Evolutionary conservation across 2,797 vertebrate species (phyloP).

Genomic region (Thamnophis elegans): DNA sequence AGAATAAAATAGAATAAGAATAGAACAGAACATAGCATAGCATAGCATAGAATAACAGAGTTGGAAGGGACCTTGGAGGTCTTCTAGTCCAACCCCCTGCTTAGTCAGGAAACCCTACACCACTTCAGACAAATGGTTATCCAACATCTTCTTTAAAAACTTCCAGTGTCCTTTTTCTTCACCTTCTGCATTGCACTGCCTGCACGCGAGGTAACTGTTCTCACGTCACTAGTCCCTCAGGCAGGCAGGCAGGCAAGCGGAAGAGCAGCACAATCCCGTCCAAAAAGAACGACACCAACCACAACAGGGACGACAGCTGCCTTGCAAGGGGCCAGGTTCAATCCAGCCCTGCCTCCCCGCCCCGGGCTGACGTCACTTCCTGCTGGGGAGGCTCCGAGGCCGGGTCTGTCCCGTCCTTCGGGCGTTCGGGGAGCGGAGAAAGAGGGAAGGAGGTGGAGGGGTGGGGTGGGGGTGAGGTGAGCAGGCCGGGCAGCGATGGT

Average conservation of each 20-base stretch:
- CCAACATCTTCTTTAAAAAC: no score
- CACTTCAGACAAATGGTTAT: no score
- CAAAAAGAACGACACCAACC: neutral
- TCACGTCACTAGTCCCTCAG: neutral
- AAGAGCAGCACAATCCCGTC: neutral
- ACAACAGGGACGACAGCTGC: fast-evolving
- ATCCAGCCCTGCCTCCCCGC: neutral
- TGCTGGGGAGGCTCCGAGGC: neutral
- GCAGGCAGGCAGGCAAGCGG: neutral
- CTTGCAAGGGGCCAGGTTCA: neutral
- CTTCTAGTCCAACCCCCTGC: no score
- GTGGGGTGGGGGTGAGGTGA: fast-evolving
- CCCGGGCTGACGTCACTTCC: neutral
- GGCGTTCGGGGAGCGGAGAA: neutral
- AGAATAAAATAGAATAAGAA: no score
- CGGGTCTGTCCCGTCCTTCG: neutral
- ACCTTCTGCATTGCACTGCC: neutral
- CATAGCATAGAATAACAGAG: no score
- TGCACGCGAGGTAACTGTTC: neutral
- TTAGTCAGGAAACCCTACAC: no score
- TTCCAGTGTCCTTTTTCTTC: no score
- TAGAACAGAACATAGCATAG: no score
- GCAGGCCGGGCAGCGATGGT: neutral
- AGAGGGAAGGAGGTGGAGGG: neutral
- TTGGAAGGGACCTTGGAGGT: no score